Percentiles rank a stretch among this genome's conserved stretches.
Conservation (phyloP, 2,797 vertebrate species). For the Muscicapa comitata region DNA sequence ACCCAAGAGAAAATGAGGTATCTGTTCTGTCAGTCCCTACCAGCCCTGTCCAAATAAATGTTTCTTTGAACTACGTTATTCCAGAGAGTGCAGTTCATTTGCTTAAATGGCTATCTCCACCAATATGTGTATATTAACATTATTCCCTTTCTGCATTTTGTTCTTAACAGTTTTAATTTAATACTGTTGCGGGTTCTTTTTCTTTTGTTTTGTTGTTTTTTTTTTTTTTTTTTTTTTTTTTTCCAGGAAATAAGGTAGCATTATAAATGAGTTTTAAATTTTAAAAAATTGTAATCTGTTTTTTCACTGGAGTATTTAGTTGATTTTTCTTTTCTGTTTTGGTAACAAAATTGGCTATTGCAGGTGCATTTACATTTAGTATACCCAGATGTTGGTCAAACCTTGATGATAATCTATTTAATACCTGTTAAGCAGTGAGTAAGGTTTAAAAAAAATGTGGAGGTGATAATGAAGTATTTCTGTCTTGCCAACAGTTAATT, state of each 20-base stretch:
- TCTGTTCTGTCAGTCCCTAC: neutral
- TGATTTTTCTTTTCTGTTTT: neutral
- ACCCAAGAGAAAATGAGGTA: neutral
- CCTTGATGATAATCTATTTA: neutral
- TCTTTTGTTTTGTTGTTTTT: neutral
- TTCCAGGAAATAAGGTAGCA: neutral
- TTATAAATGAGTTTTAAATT: neutral
- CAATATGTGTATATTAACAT: fast-evolving
- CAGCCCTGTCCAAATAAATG: neutral
- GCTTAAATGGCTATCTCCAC: neutral
- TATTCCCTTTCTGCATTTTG: neutral
- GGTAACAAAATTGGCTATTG: neutral
- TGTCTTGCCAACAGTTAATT: neutral
- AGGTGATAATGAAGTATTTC: neutral
- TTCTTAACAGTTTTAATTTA: neutral
- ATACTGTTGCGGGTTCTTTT: neutral
- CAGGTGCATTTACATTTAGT: neutral
- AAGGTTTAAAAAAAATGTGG: neutral
- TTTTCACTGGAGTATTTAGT: neutral
- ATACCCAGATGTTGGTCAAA: neutral
- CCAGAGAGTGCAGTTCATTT: neutral
- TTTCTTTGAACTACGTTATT: neutral
- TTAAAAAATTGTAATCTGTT: neutral
- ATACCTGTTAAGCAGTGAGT: neutral
- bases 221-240: neutral